Evolutionary conservation across 2,888 invertebrate genomes (phyloP), one percentile per base, ranked within the genome.

Genomic region (Alitta virens): DNA sequence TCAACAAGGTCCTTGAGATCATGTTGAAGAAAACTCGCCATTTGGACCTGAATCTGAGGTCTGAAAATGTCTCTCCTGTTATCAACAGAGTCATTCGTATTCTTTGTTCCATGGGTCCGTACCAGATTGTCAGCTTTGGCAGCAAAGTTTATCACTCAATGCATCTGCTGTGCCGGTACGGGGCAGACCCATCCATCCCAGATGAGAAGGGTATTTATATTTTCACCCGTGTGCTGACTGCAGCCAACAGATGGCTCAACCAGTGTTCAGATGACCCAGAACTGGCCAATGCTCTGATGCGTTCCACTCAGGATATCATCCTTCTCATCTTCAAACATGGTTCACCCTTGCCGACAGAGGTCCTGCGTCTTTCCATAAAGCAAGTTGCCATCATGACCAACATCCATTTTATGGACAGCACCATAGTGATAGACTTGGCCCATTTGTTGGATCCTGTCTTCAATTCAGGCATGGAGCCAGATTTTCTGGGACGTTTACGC

Each of bases 381-480:
- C 57, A 57, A 33, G 43, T 57, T 23, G 57, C 50, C 33, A 57
- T 57, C 57, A 57, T 57, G n/a, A 57, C 57, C 46, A 57, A 43
- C 49, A 57, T 43, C 18, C 46, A 43, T 3, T 57, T 57, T 26
- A 33, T 27, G n/a, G 21, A 50, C 27, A 57, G 26, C 18, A 33
- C 27, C 25, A 46, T 57, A 25, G 16, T 26, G 16, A 18, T 14
- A 16, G 49, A 49, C 1, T 24, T 57, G 27, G 33, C 18, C 14
- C 5, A 57, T n/a, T 3, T 57, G 43, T 9, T 50, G 57, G 50
- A 27, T 14, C 16, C 43, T 3, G 27, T 57, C n/a, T 50, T 57
- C 18, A 43, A 43, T 25, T 46, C 57, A 12, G 57, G 57, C 12
- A 43, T 57, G 43, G 43, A 57, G 12, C 57, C 57, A 24, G 49